A percentile compares a stretch with the other conserved stretches of the same genome.
Conservation (phyloP, 2,113 vertebrate genomes). For the Myodes glareolus region DNA sequence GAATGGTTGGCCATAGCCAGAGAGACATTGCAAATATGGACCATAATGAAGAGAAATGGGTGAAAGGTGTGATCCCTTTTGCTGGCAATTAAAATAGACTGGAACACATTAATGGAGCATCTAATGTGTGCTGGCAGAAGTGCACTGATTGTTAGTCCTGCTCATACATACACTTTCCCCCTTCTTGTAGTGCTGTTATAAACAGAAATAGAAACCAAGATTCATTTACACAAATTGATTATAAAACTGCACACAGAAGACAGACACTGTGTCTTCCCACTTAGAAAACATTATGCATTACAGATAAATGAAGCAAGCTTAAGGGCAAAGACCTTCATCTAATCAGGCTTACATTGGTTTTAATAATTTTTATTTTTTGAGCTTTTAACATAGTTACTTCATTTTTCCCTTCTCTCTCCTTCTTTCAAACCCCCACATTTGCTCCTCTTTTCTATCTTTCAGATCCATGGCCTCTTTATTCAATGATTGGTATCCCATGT, state of each 20-base stretch:
- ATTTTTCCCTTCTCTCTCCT: not conserved
- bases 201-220: not conserved
- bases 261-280: not conserved
- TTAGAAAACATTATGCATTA: not conserved
- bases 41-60: not conserved
- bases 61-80: not conserved
- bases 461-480: not conserved
- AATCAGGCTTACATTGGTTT: not conserved
- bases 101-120: not conserved
- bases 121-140: not conserved
- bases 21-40: not conserved
- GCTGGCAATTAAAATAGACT: not conserved
- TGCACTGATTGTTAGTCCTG: not conserved
- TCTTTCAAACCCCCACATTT: not conserved
- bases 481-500: not conserved
- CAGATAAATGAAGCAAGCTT: slow-evolving; percentile 3
- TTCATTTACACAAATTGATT: not conserved
- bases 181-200: not conserved
- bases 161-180: slow-evolving; percentile 6
- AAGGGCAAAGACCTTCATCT: not conserved
- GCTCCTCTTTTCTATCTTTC: not conserved
- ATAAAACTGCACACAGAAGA: not conserved
- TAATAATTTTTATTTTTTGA: not conserved
- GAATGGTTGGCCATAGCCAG: not conserved
- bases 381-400: not conserved